These are phyloP conservation scores for Bradypodion pumilum DNA, from an alignment of 2,797 vertebrate genomes.

Conservation along the genomic window DNA sequence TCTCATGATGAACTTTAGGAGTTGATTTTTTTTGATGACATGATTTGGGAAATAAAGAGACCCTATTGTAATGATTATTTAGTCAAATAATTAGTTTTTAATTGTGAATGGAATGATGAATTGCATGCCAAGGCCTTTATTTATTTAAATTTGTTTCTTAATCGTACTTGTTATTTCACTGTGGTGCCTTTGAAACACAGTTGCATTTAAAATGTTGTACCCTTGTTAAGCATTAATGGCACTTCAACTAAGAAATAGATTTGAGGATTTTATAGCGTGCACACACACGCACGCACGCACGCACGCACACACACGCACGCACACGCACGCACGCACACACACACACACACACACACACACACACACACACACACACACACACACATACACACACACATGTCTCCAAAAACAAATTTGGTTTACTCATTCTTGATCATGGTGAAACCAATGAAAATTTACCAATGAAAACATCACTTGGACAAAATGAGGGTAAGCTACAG, in stretches of 20 bases:
- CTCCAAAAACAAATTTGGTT: background rate
- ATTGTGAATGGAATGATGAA: slow-evolving; percentile 67
- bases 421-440: background rate
- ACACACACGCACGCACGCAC: too few relatives aligned
- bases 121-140: slow-evolving; percentile 54
- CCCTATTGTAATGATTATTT: slow-evolving; percentile 63
- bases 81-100: slow-evolving; percentile 71
- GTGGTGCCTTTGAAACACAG: slow-evolving; percentile 37
- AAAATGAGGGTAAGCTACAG: background rate
- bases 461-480: background rate
- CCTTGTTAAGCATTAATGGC: slow-evolving; percentile 41
- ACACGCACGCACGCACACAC: too few relatives aligned
- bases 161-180: slow-evolving; percentile 57
- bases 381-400: too few relatives aligned
- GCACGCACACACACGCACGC: too few relatives aligned
- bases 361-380: too few relatives aligned
- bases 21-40: slow-evolving; percentile 45
- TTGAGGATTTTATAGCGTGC: slow-evolving; percentile 11
- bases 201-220: background rate
- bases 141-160: slow-evolving; percentile 57
- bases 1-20: slow-evolving; percentile 34
- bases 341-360: background rate
- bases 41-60: slow-evolving; percentile 50
- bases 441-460: background rate
- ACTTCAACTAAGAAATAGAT: slow-evolving; percentile 56